Evolutionary conservation across 2,113 vertebrate species (phyloP), one percentile per base, ranked within the genome.

Genomic region (Harpagus bidentatus): DNA sequence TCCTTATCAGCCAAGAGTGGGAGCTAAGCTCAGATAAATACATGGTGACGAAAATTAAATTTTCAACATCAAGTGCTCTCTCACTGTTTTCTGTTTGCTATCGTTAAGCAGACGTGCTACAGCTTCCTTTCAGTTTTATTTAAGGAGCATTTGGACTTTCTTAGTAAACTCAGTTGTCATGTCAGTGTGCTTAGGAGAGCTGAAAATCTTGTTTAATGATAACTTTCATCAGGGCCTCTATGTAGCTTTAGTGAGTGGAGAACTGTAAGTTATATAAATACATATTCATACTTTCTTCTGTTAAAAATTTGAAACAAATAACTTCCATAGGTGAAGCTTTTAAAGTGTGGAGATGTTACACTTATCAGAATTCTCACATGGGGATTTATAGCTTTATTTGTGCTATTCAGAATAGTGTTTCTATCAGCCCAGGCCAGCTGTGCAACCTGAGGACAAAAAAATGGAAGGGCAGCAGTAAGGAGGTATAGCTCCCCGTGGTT

Each of bases 11-110:
- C 83, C 88, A 95, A 96, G 97, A 97, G 76, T 96, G 82, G 94
- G 96, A 98, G 94, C 96, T 96, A 83, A 95, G 86, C 87, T 93
- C 90, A 97, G 98, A 98, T 98, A 98, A 98, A 97, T 89, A 88
- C 96, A 88, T 40, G 70, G 95, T 95, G 97, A 97, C 80, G 36
- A 96, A 96, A 95, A 97, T 94, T 89, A 96, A 88, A 95, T 97
- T 98, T 98, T 90, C 91, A 95, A 86, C 91, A 29, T 95, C 86
- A 95, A 98, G 96, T 90, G 86, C 81, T 94, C 86, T 90, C 88
- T 92, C 40, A 17, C 85, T 93, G 74, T 43, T 96, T 97, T 96
- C 70, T 92, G 80, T 97, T 95, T 95, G 85, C 95, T 91, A 84
- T 81, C n/a, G 45, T 90, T 85, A 96, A 97, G 93, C 63, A 92